Conservation (phyloP, 2,113 vertebrate species). For the Anas platyrhynchos region DNA sequence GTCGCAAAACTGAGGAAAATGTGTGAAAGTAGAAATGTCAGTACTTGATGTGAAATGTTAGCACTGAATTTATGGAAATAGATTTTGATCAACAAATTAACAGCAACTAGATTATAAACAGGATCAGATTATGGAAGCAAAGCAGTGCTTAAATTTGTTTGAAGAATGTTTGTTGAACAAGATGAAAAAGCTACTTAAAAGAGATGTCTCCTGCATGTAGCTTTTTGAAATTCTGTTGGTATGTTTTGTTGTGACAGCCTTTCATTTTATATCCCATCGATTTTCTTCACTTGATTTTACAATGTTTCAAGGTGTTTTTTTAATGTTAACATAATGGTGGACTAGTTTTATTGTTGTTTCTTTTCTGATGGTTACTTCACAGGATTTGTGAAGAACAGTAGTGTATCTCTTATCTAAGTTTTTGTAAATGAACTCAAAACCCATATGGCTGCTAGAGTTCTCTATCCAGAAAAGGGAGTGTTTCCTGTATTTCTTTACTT, state of each 20-base stretch:
- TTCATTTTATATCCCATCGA: neutral
- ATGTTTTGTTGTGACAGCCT: neutral
- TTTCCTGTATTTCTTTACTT: neutral
- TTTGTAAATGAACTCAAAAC: neutral
- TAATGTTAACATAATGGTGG: neutral
- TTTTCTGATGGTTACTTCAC: neutral
- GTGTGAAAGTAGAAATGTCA: accelerated
- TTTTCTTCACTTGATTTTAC: neutral
- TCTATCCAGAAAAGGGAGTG: neutral
- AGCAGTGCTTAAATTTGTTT: neutral
- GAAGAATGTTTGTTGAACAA: neutral
- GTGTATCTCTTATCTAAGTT: neutral
- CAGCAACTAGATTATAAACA: neutral
- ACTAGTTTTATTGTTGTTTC: neutral
- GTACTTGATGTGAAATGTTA: neutral
- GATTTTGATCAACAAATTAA: neutral
- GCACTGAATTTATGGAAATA: neutral
- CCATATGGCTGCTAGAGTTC: neutral
- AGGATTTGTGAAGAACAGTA: neutral
- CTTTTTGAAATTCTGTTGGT: neutral
- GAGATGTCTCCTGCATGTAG: neutral
- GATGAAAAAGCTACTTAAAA: neutral
- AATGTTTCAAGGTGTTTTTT: neutral
- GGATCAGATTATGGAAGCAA: neutral
- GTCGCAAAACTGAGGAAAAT: neutral